Base-by-base conservation (phyloP, 2,888 invertebrate species). In the Pemphredon lugubris region DNA sequence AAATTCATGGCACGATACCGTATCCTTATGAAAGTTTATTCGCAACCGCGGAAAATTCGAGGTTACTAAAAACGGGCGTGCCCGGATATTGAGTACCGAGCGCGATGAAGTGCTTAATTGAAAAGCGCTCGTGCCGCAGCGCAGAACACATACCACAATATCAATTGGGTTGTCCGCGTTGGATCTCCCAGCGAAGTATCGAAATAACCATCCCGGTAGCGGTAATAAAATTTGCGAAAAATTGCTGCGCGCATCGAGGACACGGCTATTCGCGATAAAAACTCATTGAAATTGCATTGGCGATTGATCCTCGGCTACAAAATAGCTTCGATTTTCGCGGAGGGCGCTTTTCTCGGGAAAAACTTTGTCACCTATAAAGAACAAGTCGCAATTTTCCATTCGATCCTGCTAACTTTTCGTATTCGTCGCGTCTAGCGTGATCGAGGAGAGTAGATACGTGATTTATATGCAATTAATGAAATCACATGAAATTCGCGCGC, bases 71-170 rank as follows among this genome's bases (percentile, higher is more conserved):
- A 47, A 48, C 23, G 48, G 40, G 54, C 16, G 23, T 9, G 34
- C 16, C 45, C 47, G 44, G 26, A 32, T 67, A 44, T 55, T 48
- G 64, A 39, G 30, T 34, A 13, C 5, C 42, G 39, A 30, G 39
- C 47, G 37, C 59, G 70, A 68, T 63, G 20, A 50, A 59, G 40
- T 51, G 51, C 26, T 69, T 75, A 59, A 74, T 69, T 69, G 63
- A 69, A 69, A 69, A 69, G 68, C 47, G 54, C 57, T 44, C 44
- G 54, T 13, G 39, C 51, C 21, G 47, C 20, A 57, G 32, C 7
- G 18, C 23, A 20, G 39, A 51, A 61, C 66, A 54, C 54, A 20
- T 48, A 48, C 42, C 63, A 47, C 66, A 21, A 37, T 66, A 63
- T 63, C 66, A 63, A 66, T 63, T 40, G 63, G 40, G 26, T 26